Evolutionary conservation across 1,140 invertebrate genomes (phyloP), one percentile per base, ranked within the genome.

Genomic region (Trissolcus basalis): DNA sequence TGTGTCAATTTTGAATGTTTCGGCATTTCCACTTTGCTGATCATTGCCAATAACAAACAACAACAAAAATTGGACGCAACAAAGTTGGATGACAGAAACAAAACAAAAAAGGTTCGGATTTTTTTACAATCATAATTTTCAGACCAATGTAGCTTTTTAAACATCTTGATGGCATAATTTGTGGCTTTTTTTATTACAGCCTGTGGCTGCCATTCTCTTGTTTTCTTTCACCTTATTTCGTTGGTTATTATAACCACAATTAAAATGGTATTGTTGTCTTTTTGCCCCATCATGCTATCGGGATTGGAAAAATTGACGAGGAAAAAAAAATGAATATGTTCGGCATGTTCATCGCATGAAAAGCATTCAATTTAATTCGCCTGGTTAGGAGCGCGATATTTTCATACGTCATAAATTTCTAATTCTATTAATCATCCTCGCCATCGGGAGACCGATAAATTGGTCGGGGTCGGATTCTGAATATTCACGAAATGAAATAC

Each of bases 341-440:
- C 19, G 1, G 19, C n/a, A n/a, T n/a, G n/a, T n/a, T n/a, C n/a
- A n/a, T n/a, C n/a, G 6, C 19, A 27, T 54, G 11, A 43, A 54
- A 11, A 43, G 12, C 41, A 13, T 54, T 54, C 39, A 35, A 50
- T 14, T 12, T 35, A 35, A 9, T 39, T 11, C 9, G 36, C 36
- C n/a, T 11, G 9, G n/a, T 39, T n/a, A 39, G 36, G n/a, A 9
- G 3, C 36, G n/a, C n/a, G n/a, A 39, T 43, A 45, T 33, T 56
- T 44, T 33, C 27, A 56, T 56, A 41, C 12, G 16, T 43, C 54
- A 48, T 36, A 48, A 47, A 48, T 58, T 58, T 60, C 47, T 60
- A 60, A 49, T 60, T 13, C 47, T 50, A 60, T 49, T 49, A 39
- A 60, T 60, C 56, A 58, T 5, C 13, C 13, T 58, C 11, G 16